phyloP scores from a whole-genome alignment of 2,888 invertebrate genomes.

The Coelogynopora nodosa region DNA sequence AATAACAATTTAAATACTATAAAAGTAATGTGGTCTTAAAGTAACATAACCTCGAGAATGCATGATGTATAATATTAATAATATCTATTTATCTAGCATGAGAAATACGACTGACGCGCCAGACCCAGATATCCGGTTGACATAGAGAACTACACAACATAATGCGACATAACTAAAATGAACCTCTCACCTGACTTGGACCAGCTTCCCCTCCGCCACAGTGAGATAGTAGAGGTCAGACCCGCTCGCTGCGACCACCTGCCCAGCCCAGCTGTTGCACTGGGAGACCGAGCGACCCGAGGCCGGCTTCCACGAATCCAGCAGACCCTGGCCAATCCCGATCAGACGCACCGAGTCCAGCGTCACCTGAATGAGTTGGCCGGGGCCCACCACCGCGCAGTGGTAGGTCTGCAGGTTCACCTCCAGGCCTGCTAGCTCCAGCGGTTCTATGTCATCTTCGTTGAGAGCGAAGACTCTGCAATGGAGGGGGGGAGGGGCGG shows the following conservation, averaged over 20 bases:
- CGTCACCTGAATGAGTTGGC: constrained; percentile 71
- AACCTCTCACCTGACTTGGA: constrained; percentile 68
- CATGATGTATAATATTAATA: no score
- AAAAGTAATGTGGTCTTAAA: no score
- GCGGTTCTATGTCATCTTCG: constrained; percentile 96
- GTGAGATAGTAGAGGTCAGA: constrained; percentile 78
- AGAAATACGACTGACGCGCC: no score
- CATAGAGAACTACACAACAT: no score
- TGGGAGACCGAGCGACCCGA: constrained; percentile 76
- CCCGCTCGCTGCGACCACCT: constrained; percentile 80
- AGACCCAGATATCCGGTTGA: no score
- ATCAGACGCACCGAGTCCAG: constrained; percentile 65
- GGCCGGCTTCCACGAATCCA: constrained; percentile 58
- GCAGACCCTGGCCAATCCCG: not conserved
- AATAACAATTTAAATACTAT: no score
- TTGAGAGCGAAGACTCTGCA: not conserved
- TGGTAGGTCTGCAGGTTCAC: constrained; percentile 87
- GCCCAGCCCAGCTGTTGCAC: constrained; percentile 74
- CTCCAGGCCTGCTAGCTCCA: constrained; percentile 83
- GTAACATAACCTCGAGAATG: no score
- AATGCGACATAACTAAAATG: no score
- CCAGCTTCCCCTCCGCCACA: constrained; percentile 64
- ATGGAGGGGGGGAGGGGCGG: not conserved
- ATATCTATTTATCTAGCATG: no score
- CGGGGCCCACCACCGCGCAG: constrained; percentile 81